These are phyloP conservation scores for Hoplias malabaricus DNA, from an alignment of 2,113 vertebrate species.

Conservation along the genomic window DNA sequence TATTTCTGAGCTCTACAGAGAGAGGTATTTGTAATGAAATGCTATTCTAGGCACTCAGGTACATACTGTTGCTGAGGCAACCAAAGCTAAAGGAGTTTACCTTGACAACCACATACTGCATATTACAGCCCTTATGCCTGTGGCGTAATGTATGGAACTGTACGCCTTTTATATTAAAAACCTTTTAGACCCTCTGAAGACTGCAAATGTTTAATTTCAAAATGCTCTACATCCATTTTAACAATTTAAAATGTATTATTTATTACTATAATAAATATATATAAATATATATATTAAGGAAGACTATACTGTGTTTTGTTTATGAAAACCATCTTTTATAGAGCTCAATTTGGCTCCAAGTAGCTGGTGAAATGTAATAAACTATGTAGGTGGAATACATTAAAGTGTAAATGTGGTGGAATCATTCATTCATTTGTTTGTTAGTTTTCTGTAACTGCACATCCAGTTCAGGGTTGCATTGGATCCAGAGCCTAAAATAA, in stretches of 20 bases:
- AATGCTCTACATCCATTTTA: too few relatives aligned
- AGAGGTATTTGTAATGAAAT: constrained; percentile 18
- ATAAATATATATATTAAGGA: too few relatives aligned
- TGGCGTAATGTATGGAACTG: constrained; percentile 16
- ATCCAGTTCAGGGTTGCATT: too few relatives aligned
- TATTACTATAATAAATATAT: too few relatives aligned
- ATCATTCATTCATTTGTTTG: too few relatives aligned
- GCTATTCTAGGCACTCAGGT: constrained; percentile 49
- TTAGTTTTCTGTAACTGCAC: too few relatives aligned
- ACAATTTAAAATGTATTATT: too few relatives aligned
- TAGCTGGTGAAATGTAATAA: background rate
- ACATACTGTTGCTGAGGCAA: constrained; percentile 55
- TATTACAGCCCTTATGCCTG: constrained; percentile 25
- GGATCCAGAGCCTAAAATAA: too few relatives aligned
- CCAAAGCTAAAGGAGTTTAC: constrained; percentile 46
- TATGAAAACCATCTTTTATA: too few relatives aligned
- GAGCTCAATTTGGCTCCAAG: background rate
- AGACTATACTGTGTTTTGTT: too few relatives aligned
- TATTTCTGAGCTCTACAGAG: background rate
- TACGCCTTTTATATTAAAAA: constrained; percentile 9
- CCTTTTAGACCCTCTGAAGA: constrained; percentile 2
- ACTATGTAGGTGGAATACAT: background rate
- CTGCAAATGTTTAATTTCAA: too few relatives aligned
- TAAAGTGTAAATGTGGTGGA: background rate
- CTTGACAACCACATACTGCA: constrained; percentile 46